Base-by-base conservation (phyloP, 2,113 vertebrate genomes). In the Polyodon spathula region DNA sequence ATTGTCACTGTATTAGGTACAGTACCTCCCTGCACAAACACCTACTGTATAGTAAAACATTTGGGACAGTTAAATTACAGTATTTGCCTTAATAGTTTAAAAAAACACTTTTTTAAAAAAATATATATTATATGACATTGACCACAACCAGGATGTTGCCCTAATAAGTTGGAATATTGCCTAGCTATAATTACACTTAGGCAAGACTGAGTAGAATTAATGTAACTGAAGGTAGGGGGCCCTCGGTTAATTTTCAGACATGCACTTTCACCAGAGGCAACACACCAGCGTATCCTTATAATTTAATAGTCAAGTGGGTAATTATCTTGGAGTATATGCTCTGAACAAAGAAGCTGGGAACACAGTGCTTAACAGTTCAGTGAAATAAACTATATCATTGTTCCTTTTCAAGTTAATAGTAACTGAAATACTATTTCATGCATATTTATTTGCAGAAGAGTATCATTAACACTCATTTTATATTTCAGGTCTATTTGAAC, bases 291-390 rank as follows among this genome's bases (percentile, higher is more conserved):
- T 46, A 14, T 46, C 44, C 44, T 46, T 46, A 27, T 46, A 46
- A 46, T 46, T 46, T 46, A 46, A 46, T 46, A 46, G 44, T 14
- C 44, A 46, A 46, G 44, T 46, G 44, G 44, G 44, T 46, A 46
- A 46, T 46, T 46, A 46, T 46, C 44, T 46, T 46, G 44, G 14
- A 4, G 44, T 46, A 46, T 46, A 5, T 46, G 44, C 44, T 46
- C 44, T 46, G 14, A 46, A 46, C 44, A 46, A 8, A 14, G 44
- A 46, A 14, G 2, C 44, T 46, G 8, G 8, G 14, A 46, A 46
- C 14, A 14, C 44, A 14, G 8, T 46, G 4, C 44, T 10, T 46
- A 27, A 46, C 14, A 46, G 44, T 46, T 46, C 44, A 46, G 8
- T 14, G 14, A 46, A 46, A 46, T 46, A 46, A 3, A 46, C 44